Base-by-base conservation (phyloP, 30 jellyfish, hydroid and myxozoan species). In the Aurelia aurita region DNA sequence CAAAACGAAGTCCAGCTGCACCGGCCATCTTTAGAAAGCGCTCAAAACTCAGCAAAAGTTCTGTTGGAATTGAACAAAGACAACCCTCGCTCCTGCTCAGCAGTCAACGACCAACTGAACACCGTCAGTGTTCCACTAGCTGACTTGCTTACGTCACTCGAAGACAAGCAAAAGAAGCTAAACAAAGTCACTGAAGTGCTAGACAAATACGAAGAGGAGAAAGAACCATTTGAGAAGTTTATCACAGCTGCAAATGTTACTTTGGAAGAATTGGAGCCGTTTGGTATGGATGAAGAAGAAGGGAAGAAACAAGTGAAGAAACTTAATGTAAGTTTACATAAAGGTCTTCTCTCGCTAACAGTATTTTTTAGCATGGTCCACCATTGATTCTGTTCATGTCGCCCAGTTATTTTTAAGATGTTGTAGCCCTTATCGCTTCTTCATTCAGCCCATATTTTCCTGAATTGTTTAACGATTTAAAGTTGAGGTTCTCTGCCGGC, bases 221-320 rank as follows among this genome's bases (percentile, higher is more conserved):
- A 88, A 74, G 27, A 66, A 18, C 99, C 99, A 21, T 69, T 94
- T 20, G 99, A 94, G 53, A 95, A 89, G 80, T 85, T 89, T 15
- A 79, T 94, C 46, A 68, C 58, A 2, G 87, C 80, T 9, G 79
- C 97, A 5, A 91, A 73, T 68, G 82, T 63, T 25, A 75, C 55
- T 9, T 47, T 94, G 18, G 96, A 88, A 9, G 86, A 84, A 23
- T 58, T 58, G 69, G 96, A 62, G 54, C 99, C 97, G 23, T 89
- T 94, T 75, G 97, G 94, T 2, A 35, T 89, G 58, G 97, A 94
- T 64, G 78, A 69, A 4, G 88, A 53, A 31, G 87, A 81, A 91
- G 99, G 97, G 8, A 76, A 89, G 59, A 73, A 70, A 18, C 97
- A 89, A 35, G 20, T 81, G 11, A 80, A 73, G 55, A 71, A 89